A percentile compares a stretch with the other conserved stretches of the same genome.
phyloP scores from a whole-genome alignment of 2,113 vertebrate genomes.

The Corythornis madagascariensis region DNA sequence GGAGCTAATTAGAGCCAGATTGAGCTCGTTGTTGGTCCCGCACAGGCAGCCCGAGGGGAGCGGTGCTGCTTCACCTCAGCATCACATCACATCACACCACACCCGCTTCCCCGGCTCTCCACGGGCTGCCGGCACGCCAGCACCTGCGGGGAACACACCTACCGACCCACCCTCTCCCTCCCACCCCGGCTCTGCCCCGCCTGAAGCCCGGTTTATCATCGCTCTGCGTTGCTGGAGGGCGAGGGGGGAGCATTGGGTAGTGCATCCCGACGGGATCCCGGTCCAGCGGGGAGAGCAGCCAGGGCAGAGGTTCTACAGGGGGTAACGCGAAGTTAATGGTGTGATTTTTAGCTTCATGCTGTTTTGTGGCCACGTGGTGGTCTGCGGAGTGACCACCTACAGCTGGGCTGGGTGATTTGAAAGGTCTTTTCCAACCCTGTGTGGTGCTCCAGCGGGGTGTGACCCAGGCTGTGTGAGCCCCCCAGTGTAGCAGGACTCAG shows the following conservation, averaged over 20 bases:
- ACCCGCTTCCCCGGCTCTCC: background rate
- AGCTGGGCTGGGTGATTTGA: background rate
- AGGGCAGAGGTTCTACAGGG: background rate
- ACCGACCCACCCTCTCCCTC: background rate
- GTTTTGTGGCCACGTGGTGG: accelerated
- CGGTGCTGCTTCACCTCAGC: background rate
- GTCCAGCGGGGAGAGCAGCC: background rate
- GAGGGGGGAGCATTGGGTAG: background rate
- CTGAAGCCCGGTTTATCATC: accelerated
- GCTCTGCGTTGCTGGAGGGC: background rate
- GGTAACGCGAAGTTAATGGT: background rate
- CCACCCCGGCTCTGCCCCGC: accelerated
- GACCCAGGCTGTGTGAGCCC: background rate
- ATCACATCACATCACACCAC: background rate
- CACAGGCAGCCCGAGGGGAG: background rate
- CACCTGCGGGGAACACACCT: background rate
- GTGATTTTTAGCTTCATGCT: background rate
- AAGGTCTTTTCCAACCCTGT: background rate
- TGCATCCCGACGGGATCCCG: no score
- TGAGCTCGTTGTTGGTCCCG: conserved; percentile 1
- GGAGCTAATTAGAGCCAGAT: conserved; percentile 69
- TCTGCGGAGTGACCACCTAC: no score
- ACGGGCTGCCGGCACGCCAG: background rate
- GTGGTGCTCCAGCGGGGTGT: background rate
- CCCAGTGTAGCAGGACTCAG: background rate